phyloP scores from a whole-genome alignment of 2,797 vertebrate genomes.

The Arrhamphus sclerolepis region DNA sequence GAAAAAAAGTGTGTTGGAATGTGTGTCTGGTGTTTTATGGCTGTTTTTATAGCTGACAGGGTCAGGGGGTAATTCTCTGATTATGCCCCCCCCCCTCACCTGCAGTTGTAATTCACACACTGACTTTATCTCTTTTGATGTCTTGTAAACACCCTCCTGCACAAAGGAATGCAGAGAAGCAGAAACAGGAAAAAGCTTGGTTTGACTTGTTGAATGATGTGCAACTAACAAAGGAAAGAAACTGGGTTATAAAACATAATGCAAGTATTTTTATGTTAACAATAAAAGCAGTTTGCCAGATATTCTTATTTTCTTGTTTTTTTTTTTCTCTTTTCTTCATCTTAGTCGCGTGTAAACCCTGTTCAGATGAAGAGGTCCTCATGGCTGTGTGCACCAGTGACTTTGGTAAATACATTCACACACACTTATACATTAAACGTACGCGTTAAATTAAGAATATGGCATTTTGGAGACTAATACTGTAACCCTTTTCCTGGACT shows the following conservation, averaged over 20 bases:
- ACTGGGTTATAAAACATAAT: neutral
- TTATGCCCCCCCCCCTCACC: conserved; percentile 53
- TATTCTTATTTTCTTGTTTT: too few species aligned
- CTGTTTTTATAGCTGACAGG: conserved; percentile 67
- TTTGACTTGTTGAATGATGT: neutral
- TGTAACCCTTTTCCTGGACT: too few species aligned
- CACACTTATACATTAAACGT: neutral
- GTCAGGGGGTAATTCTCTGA: conserved; percentile 59
- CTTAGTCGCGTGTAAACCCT: conserved; percentile 88
- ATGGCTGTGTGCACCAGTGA: conserved; percentile 93
- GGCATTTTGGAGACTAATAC: too few species aligned
- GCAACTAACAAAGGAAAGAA: neutral
- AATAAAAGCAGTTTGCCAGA: neutral
- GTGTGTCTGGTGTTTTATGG: conserved; percentile 48
- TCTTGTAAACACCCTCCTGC: conserved; percentile 15
- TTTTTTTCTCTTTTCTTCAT: conserved; percentile 33
- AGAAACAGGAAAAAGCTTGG: neutral
- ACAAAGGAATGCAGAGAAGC: neutral
- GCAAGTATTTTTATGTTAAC: neutral
- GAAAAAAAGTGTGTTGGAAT: conserved; percentile 37
- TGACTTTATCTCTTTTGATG: conserved; percentile 27
- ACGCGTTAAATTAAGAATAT: neutral
- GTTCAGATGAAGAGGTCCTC: conserved; percentile 90
- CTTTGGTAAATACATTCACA: conserved; percentile 85
- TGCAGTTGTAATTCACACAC: conserved; percentile 56